These are phyloP conservation scores for Caenorhabditis wallacei DNA, from an alignment of 2,888 invertebrate genomes.

Conservation along the genomic window DNA sequence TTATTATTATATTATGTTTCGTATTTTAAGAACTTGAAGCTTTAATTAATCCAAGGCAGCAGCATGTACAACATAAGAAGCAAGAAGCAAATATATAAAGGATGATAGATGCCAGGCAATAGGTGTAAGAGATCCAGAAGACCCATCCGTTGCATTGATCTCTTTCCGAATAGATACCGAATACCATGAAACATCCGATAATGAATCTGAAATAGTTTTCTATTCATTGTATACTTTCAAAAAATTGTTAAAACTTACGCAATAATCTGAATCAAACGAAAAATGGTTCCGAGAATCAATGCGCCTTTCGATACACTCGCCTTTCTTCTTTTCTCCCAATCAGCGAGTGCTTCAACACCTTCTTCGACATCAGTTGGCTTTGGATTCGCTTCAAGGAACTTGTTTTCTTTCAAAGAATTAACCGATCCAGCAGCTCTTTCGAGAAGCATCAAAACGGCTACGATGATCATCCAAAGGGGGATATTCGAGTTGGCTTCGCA, in stretches of 20 bases:
- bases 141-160: conserved; percentile 18
- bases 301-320: background rate
- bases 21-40: too few species aligned
- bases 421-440: conserved; percentile 2
- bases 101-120: background rate
- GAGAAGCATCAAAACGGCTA: conserved; percentile 3
- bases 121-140: conserved; percentile 11
- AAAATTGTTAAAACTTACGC: background rate
- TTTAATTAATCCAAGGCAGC: background rate
- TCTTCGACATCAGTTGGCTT: conserved; percentile 5
- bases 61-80: conserved; percentile 7
- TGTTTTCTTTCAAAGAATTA: background rate
- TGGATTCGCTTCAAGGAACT: background rate
- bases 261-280: conserved; percentile 1
- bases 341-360: background rate
- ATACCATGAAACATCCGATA: conserved; percentile 12
- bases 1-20: too few species aligned
- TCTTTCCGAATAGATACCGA: conserved; percentile 10
- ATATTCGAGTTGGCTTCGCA: conserved; percentile 23
- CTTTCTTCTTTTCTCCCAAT: conserved; percentile 13
- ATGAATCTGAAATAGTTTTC: conserved; percentile 6
- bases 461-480: conserved; percentile 14
- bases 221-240: background rate
- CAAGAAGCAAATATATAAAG: background rate
- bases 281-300: background rate